Evolutionary conservation across 2,113 vertebrate genomes (phyloP).

Genomic region (Alces alces): DNA sequence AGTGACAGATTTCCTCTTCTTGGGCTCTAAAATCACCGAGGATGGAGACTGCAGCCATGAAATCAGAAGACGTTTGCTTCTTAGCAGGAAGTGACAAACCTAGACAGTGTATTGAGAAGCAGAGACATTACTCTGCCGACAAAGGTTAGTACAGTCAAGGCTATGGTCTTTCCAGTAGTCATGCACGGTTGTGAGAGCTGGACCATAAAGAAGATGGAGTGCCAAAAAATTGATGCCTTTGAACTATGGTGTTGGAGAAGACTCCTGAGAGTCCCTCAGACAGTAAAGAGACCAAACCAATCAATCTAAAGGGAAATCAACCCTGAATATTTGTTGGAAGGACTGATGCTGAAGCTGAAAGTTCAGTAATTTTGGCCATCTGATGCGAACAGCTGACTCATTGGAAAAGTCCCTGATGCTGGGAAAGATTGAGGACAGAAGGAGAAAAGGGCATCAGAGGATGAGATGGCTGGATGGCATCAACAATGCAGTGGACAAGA

Average conservation of each 20-base stretch:
- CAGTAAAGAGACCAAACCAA: not conserved
- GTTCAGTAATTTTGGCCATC: not conserved
- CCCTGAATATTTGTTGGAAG: not conserved
- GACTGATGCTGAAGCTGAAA: not conserved
- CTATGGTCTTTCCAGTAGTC: not conserved
- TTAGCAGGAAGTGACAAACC: not conserved
- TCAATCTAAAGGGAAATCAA: not conserved
- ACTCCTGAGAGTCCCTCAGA: not conserved
- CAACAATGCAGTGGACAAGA: not conserved
- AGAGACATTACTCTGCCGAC: not conserved
- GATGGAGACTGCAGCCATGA: not conserved
- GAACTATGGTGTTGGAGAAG: not conserved
- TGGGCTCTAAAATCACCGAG: not conserved
- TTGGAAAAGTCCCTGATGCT: not conserved
- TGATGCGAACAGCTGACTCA: not conserved
- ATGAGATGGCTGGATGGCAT: not conserved
- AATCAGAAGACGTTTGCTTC: not conserved
- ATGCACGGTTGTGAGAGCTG: not conserved
- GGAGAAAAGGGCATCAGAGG: not conserved
- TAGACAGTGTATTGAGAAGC: not conserved
- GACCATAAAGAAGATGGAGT: not conserved
- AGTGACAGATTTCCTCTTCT: not conserved
- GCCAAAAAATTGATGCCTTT: not conserved
- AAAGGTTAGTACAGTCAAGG: not conserved
- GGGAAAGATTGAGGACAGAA: not conserved